These are phyloP conservation scores for Cylindroiulus punctatus DNA, from an alignment of 2,888 invertebrate species.

Conservation along the genomic window DNA sequence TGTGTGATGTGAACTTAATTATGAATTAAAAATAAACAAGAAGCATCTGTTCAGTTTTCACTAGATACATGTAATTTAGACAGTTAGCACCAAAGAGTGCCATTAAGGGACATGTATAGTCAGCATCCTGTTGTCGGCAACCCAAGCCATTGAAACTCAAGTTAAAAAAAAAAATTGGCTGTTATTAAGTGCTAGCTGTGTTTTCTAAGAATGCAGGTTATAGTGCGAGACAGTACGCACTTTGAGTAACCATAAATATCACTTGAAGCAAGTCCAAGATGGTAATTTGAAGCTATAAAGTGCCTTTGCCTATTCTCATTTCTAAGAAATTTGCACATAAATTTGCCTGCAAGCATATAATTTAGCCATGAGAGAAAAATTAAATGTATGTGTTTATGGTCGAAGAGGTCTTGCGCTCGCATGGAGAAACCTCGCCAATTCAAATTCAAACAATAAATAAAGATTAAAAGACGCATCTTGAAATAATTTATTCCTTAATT, in stretches of 20 bases:
- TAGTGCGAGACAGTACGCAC: conserved; percentile 22
- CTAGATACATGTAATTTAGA: background rate
- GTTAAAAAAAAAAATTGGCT: background rate
- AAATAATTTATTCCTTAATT: conserved; percentile 8
- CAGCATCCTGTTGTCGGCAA: no score
- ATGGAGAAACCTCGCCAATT: background rate
- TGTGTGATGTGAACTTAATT: background rate
- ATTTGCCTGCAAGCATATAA: conserved; percentile 33
- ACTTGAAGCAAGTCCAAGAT: conserved; percentile 28
- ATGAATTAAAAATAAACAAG: no score
- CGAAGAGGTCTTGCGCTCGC: background rate
- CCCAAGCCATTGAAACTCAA: background rate
- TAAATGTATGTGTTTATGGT: conserved; percentile 13
- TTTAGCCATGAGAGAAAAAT: conserved; percentile 25
- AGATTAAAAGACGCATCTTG: conserved; percentile 25
- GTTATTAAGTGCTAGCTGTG: background rate
- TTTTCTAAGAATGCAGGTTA: conserved; percentile 6
- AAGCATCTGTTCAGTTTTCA: background rate
- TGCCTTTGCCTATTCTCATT: background rate
- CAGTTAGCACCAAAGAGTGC: background rate
- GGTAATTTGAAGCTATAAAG: conserved; percentile 29
- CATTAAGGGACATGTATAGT: no score
- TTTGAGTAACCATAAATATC: background rate
- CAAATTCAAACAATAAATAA: conserved; percentile 36
- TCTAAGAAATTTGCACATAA: conserved; percentile 40